phyloP scores from a whole-genome alignment of 1,140 invertebrate species.

The Dendrolimus punctatus region DNA sequence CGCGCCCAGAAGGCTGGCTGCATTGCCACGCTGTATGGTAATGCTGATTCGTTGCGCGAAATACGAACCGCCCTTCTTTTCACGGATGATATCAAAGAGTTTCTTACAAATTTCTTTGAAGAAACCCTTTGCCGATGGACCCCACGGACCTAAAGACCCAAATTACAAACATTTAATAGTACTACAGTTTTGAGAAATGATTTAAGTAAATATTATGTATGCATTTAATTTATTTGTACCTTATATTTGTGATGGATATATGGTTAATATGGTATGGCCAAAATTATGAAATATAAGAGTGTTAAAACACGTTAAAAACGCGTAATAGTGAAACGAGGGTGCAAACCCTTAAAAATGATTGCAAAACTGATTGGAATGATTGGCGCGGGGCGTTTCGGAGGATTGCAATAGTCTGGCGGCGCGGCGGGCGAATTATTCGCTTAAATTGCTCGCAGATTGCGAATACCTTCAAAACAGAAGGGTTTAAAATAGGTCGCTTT shows the following conservation, averaged over 20 bases:
- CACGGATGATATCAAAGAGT: too few species aligned
- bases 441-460: slow-evolving; percentile 5
- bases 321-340: neutral
- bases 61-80: too few species aligned
- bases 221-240: neutral
- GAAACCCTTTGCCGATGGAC: too few species aligned
- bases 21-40: too few species aligned
- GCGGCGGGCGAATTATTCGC: slow-evolving; percentile 2
- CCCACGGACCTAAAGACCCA: too few species aligned
- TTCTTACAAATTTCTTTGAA: too few species aligned
- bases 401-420: slow-evolving; percentile 19
- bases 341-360: slow-evolving; percentile 27
- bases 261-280: slow-evolving; percentile 2
- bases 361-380: slow-evolving; percentile 45
- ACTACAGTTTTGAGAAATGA: too few species aligned
- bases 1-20: too few species aligned
- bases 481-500: neutral
- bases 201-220: too few species aligned
- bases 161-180: too few species aligned
- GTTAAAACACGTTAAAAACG: slow-evolving; percentile 12
- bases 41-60: too few species aligned
- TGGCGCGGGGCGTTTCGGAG: slow-evolving; percentile 18
- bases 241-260: neutral
- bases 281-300: slow-evolving; percentile 4
- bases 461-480: slow-evolving; percentile 1